Evolutionary conservation across 1,140 invertebrate genomes (phyloP), one percentile per base, ranked within the genome.

Genomic region (Helicoverpa zea): DNA sequence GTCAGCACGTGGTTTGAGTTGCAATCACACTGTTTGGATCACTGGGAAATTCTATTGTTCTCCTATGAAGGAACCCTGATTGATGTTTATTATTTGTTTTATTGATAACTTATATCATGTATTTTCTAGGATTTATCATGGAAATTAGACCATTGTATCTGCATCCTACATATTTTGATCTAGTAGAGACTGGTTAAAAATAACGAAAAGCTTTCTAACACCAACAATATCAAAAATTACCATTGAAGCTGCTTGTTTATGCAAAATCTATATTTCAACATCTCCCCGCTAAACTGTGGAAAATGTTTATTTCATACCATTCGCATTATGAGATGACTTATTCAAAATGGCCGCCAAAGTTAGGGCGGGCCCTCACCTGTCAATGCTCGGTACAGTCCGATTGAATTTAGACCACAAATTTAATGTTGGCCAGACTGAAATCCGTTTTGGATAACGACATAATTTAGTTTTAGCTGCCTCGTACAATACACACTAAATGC

Each of bases 321-420:
- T 14, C 49, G 13, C 63, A 70, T 49, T 51, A n/a, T 30, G 3
- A 75, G 35, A 13, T 18, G 52, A 58, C 51, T 73, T 35, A 73
- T 73, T 73, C 59, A 77, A 77, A 63, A 64, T 76, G 29, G 47
- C 29, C 29, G 29, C 29, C 29, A 13, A 30, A 54, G 9, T 76
- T 23, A 51, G 4, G n/a, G 35, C 16, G 14, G 13, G 29, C 49
- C 73, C 16, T 54, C 59, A 77, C 59, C 59, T 64, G 59, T 64
- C 59, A 77, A 77, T 77, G 43, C 23, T 13, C 14, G 1, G 49
- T 64, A 18, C 74, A 2, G 49, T 29, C 59, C 47, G 59, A 77
- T 77, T 77, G 58, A 64, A 77, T 77, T 49, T 52, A 77, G 43
- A 77, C 74, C 74, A 77, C 74, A 52, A 77, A 77, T 77, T 77